These are phyloP conservation scores for Toxostoma redivivum DNA, from an alignment of 2,113 vertebrate species.

Conservation along the genomic window DNA sequence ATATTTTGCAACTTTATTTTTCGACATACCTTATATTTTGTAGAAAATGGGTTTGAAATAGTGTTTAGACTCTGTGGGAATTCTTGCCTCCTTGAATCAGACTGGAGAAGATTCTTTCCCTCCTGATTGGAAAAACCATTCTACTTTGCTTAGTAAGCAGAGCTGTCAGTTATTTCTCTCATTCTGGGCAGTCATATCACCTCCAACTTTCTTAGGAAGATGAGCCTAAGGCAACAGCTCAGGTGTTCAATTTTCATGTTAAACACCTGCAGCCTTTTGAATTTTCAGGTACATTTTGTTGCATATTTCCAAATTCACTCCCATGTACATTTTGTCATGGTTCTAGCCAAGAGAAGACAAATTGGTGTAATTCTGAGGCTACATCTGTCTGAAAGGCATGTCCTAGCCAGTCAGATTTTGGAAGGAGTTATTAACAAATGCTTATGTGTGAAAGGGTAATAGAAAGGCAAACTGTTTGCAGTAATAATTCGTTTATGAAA, in stretches of 20 bases:
- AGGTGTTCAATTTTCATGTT: not conserved
- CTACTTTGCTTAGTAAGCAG: not conserved
- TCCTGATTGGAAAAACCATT: not conserved
- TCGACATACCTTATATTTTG: not conserved
- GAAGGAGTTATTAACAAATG: not conserved
- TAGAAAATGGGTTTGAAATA: not conserved
- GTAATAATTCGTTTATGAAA: not conserved
- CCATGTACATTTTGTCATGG: accelerated
- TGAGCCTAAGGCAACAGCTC: not conserved
- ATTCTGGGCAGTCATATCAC: not conserved
- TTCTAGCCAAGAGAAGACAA: not conserved
- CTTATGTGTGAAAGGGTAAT: not conserved
- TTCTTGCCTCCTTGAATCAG: not conserved
- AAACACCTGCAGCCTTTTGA: not conserved
- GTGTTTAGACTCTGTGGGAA: not conserved
- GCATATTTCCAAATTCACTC: not conserved
- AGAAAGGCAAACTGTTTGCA: not conserved
- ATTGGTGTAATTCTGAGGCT: not conserved
- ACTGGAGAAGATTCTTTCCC: not conserved
- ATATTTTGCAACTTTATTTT: not conserved
- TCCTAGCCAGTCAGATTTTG: not conserved
- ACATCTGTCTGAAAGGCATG: not conserved
- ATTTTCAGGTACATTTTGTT: not conserved
- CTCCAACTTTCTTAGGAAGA: not conserved
- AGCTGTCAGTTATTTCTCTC: not conserved